Base-by-base conservation (phyloP, 2,888 invertebrate species). In the Drosophila nr. perissopoda region DNA sequence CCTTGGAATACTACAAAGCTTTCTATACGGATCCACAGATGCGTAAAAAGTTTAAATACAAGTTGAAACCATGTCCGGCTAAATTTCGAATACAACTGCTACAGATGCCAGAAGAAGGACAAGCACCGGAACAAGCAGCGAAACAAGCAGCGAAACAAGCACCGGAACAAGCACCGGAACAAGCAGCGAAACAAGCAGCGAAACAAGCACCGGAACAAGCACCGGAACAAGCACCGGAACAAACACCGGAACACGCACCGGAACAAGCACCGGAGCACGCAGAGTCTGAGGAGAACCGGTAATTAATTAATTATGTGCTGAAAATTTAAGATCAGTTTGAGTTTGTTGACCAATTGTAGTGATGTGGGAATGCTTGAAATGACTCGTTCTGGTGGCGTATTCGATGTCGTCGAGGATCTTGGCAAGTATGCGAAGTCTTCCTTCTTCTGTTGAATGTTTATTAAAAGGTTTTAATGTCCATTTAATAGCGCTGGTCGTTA, bases 51-150 rank as follows among this genome's bases (percentile, higher is more conserved):
- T 84, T 67, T 25, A 8, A 8, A 2, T 77, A 36, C 10, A 16
- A 57, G 13, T n/a, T 86, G 0, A 79, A 52, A 16, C 57, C 85
- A 2, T 82, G 86, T 59, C 82, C 85, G 4, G 54, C 31, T 0
- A 65, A 7, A 5, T 38, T 76, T 1, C 72, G 71, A 0, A 31
- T 66, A 2, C 64, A 54, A 48, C 18, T 82, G 16, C 61, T 77
- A 1, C 21, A 34, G 18, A 0, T 62, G 33, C 40, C 67, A 18
- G 25, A 25, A 10, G 18, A 21, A 31, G 31, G 8, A 31, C 31
- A 31, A 18, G 4, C 8, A 18, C 0, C 16, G 31, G 31, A 33
- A n/a, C n/a, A n/a, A n/a, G n/a, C n/a, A n/a, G n/a, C n/a, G n/a
- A n/a, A n/a, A n/a, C n/a, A n/a, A n/a, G n/a, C n/a, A n/a, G n/a